Base-by-base conservation (phyloP, 37 sponge, comb jelly and placozoan genomes). In the Amphimedon queenslandica region DNA sequence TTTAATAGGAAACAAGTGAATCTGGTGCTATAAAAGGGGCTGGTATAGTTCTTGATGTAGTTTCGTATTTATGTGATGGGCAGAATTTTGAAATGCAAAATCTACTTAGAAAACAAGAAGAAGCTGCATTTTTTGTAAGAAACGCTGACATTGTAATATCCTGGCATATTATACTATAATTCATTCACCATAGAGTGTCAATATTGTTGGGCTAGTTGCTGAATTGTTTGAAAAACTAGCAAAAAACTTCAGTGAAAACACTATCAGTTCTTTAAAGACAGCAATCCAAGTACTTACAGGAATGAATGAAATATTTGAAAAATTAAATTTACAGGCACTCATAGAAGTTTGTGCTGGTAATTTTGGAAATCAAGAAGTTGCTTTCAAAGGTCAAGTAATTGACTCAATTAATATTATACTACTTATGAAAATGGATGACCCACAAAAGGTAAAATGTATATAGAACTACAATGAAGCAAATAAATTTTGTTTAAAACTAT, bases 31-130 rank as follows among this genome's bases (percentile, higher is more conserved):
- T 47, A 47, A 47, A 47, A 13, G 13, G 13, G 13, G 53, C 53
- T 13, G 53, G 53, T 47, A 13, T 47, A 47, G 21, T 60, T 13
- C 28, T 60, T 11, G 61, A 60, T 60, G 27, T 60, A 6, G 27
- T 60, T 11, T 60, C 61, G 24, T 60, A 25, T n/a, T 63, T 86
- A 77, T 86, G 87, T 76, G 81, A 86, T 60, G 87, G 87, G 10
- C 87, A 86, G 73, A 61, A 86, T 29, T 66, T 42, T 30, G 32
- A 47, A 40, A 43, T 86, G 55, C 87, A 87, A 67, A 64, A 83
- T 41, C 68, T 76, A 37, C 76, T 88, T 24, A 75, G 90, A 36
- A 80, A 79, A 63, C 90, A 88, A 58, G 84, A 60, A 11, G 5
- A 6, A n/a, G 61, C 5, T 47, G 51, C 13, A 18, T 13, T 47